A percentile compares a stretch with the other conserved stretches of the same genome.
Evolutionary conservation across 2,888 invertebrate genomes (phyloP).

Genomic region (Pilophorus perplexus): DNA sequence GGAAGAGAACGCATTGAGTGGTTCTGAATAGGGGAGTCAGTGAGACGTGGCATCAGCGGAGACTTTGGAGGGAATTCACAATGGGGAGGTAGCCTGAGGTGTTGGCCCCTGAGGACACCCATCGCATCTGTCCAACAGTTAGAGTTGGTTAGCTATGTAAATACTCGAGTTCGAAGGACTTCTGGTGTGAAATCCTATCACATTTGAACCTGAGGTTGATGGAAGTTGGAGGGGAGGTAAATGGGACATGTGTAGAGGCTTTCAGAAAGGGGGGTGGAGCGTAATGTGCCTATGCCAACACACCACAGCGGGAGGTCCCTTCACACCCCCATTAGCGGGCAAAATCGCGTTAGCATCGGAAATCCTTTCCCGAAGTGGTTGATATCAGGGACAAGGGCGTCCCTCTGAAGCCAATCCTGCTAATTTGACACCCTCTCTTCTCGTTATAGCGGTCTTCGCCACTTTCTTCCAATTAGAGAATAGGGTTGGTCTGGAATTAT

Average conservation of each 20-base stretch:
- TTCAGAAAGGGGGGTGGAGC: neutral
- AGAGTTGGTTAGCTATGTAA: slow-evolving; percentile 30
- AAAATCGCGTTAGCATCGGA: slow-evolving; percentile 11
- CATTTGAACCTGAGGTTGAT: neutral
- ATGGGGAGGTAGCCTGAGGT: slow-evolving; percentile 6
- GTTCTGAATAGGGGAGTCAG: slow-evolving; percentile 5
- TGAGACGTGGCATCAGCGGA: slow-evolving; percentile 4
- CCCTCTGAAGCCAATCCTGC: neutral
- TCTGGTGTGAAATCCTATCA: slow-evolving; percentile 28
- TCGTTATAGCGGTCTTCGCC: too few relatives aligned
- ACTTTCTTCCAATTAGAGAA: too few relatives aligned
- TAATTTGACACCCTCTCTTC: neutral
- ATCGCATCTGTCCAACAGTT: slow-evolving; percentile 16
- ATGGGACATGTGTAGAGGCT: neutral
- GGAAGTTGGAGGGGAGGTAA: neutral
- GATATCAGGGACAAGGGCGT: neutral
- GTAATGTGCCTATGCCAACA: slow-evolving; percentile 10
- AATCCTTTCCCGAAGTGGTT: neutral
- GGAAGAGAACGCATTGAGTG: slow-evolving; percentile 2
- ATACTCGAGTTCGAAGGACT: slow-evolving; percentile 20
- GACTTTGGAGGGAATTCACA: neutral
- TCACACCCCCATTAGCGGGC: slow-evolving; percentile 16
- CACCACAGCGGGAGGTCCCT: slow-evolving; percentile 6
- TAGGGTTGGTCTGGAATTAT: too few relatives aligned
- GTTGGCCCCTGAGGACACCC: neutral